Conservation (phyloP, 2,888 invertebrate species). For the Thumatha senex region DNA sequence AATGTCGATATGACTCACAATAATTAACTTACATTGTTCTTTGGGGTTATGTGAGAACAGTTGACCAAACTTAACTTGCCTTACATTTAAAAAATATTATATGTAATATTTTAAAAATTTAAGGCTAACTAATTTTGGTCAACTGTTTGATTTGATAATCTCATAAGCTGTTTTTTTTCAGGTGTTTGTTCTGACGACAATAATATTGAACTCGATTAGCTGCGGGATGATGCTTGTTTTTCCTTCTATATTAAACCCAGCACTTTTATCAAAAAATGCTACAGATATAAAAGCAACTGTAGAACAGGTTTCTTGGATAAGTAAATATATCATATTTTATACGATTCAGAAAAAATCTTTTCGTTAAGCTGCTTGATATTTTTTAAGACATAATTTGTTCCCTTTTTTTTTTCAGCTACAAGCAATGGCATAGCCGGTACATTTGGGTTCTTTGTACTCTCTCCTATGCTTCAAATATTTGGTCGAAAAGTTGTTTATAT, state of each 20-base stretch:
- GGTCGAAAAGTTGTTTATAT: slow-evolving; percentile 45
- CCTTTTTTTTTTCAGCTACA: slow-evolving; percentile 37
- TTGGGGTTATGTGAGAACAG: too few species aligned
- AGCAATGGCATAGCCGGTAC: slow-evolving; percentile 43
- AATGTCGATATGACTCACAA: too few species aligned
- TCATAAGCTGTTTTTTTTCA: too few species aligned
- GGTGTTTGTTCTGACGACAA: background rate
- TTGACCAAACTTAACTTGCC: too few species aligned
- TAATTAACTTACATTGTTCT: too few species aligned
- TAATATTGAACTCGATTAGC: background rate
- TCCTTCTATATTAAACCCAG: background rate
- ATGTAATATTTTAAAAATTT: too few species aligned
- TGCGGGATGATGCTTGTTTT: background rate
- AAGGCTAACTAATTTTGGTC: too few species aligned
- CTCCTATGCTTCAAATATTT: slow-evolving; percentile 41
- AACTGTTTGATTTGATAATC: too few species aligned
- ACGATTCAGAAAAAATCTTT: too few species aligned
- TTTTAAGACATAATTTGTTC: background rate
- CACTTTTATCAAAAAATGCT: background rate
- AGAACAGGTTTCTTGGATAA: background rate
- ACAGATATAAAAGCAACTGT: background rate
- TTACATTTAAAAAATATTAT: too few species aligned
- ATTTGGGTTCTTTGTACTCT: slow-evolving; percentile 40
- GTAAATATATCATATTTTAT: background rate
- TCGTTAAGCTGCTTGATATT: too few species aligned